A percentile compares a stretch with the other conserved stretches of the same genome.
These are phyloP conservation scores for Rutilus rutilus DNA, from an alignment of 2,113 vertebrate species.

Conservation along the genomic window DNA sequence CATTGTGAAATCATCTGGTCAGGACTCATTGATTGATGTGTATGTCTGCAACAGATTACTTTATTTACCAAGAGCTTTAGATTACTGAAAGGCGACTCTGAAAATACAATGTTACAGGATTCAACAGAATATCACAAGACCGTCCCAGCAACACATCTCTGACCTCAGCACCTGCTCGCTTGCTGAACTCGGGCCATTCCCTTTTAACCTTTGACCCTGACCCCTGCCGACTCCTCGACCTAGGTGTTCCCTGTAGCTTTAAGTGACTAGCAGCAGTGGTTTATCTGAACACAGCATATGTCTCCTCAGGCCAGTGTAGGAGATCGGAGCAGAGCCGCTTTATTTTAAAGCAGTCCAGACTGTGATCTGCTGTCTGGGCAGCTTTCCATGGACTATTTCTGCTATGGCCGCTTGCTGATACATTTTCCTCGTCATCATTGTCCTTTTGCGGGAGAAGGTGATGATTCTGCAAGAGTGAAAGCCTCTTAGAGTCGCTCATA, in stretches of 20 bases:
- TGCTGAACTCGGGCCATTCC: conserved; percentile 31
- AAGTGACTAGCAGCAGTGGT: background rate
- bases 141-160: background rate
- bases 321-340: background rate
- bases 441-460: conserved; percentile 40
- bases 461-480: conserved; percentile 58
- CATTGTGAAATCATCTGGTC: conserved; percentile 31
- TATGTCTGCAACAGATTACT: conserved; percentile 27
- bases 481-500: conserved; percentile 55
- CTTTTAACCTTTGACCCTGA: conserved; percentile 48
- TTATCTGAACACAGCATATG: conserved; percentile 14
- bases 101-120: conserved; percentile 5
- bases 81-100: conserved; percentile 4
- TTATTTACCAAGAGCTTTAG: conserved; percentile 14
- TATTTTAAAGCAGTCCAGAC: conserved; percentile 39
- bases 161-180: conserved; percentile 42
- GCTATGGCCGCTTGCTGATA: conserved; percentile 36
- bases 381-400: conserved; percentile 27
- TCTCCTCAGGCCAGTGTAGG: background rate
- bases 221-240: conserved; percentile 27
- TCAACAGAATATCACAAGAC: background rate
- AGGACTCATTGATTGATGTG: conserved; percentile 37
- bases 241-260: conserved; percentile 21
- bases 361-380: conserved; percentile 29
- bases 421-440: conserved; percentile 33